Evolutionary conservation across 2,888 invertebrate genomes (phyloP).

Genomic region (Pandemis corylana): DNA sequence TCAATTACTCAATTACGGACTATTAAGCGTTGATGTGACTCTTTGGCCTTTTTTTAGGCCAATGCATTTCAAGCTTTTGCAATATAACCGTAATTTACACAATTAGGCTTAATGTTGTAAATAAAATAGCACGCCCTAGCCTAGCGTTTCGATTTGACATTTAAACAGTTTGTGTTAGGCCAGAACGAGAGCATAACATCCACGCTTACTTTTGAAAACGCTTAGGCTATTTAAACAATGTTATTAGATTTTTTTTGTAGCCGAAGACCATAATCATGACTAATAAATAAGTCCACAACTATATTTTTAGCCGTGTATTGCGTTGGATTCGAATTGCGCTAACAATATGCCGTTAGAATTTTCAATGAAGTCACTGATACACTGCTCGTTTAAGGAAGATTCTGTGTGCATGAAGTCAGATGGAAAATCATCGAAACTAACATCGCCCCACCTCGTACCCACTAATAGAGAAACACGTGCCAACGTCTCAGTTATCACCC

Average conservation of each 20-base stretch:
- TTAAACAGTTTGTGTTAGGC: not conserved
- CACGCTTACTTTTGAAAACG: too few relatives aligned
- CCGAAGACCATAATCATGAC: too few relatives aligned
- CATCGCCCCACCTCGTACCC: not conserved
- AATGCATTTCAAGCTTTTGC: not conserved
- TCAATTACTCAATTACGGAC: slow-evolving; percentile 17
- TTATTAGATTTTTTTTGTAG: too few relatives aligned
- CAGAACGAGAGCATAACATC: too few relatives aligned
- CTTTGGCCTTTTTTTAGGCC: slow-evolving; percentile 1
- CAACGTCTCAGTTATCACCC: not conserved
- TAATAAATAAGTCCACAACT: too few relatives aligned
- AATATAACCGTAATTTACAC: not conserved
- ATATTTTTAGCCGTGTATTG: too few relatives aligned
- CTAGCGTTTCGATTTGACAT: not conserved
- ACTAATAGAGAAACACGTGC: slow-evolving; percentile 2
- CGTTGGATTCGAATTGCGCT: not conserved
- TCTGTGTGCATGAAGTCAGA: not conserved
- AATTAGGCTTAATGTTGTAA: not conserved
- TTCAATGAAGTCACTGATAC: too few relatives aligned
- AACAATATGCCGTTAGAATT: not conserved
- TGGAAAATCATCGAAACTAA: not conserved
- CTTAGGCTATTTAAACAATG: too few relatives aligned
- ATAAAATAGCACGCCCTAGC: too few relatives aligned
- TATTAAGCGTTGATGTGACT: slow-evolving; percentile 11
- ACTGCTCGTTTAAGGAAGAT: not conserved